phyloP scores from a whole-genome alignment of 2,113 vertebrate genomes.

The Cavia porcellus region DNA sequence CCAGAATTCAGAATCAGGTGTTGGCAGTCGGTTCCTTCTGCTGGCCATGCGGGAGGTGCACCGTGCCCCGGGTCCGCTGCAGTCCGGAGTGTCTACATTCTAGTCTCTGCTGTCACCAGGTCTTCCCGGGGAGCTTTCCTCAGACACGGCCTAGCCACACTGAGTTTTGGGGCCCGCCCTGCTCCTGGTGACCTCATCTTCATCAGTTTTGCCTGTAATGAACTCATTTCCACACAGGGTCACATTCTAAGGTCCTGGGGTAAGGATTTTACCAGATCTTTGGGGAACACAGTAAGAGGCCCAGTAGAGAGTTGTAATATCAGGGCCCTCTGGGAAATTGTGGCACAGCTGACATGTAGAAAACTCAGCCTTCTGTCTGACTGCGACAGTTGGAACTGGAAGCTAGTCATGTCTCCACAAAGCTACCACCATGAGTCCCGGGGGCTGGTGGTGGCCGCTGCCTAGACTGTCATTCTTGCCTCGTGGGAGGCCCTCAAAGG shows the following conservation, averaged over 20 bases:
- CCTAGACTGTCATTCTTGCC: background rate
- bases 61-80: background rate
- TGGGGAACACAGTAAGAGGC: background rate
- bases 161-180: background rate
- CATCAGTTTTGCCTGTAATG: background rate
- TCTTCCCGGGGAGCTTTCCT: background rate
- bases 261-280: background rate
- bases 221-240: background rate
- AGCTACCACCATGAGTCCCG: background rate
- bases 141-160: background rate
- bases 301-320: background rate
- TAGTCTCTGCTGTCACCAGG: background rate
- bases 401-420: background rate
- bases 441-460: background rate
- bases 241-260: background rate
- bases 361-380: background rate
- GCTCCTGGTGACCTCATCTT: background rate
- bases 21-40: background rate
- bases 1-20: background rate
- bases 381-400: background rate
- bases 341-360: background rate
- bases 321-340: background rate
- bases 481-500: background rate
- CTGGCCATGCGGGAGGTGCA: background rate
- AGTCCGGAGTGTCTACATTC: background rate